Base-by-base conservation (phyloP, 2,797 vertebrate species). In the Amblyraja radiata region DNA sequence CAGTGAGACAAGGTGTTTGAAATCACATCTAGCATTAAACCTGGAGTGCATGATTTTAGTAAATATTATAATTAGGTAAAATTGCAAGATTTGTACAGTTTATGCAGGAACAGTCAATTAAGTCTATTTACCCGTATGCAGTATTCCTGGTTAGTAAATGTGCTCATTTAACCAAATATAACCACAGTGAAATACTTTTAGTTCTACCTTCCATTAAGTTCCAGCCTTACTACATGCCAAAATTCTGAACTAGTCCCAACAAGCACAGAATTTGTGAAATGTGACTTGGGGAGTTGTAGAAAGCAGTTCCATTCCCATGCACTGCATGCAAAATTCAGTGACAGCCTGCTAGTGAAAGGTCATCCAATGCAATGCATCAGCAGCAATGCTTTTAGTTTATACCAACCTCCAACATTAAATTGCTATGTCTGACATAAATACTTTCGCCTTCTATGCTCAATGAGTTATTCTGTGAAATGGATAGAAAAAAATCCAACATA, bases 331-430 rank as follows among this genome's bases (percentile, higher is more conserved):
- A 90, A 79, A 96, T 95, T 94, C 71, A 21, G 95, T 94, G 94
- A 96, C 96, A 98, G 98, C 97, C 96, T 97, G 97, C 96, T 96
- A 96, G 98, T 97, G 97, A 96, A 96, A 97, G 95, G 95, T 95
- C 96, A 93, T 96, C 94, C 95, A 95, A 94, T 95, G 96, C 96
- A 97, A 96, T 97, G 95, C 96, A 95, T 95, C 96, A 97, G 97
- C 96, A 94, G 96, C 95, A 97, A 95, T 79, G 95, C 94, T 96
- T 94, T 93, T 94, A 90, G 94, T 94, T 95, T 93, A 96, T 99
- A 99, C 99, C 97, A 98, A 99, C 99, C 99, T 99, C 99, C 98
- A 99, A 99, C 98, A 99, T 99, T 99, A 99, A 99, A 99, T 99
- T 99, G 98, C 99, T 99, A 98, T 99, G 98, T 97, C 98, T 99